phyloP scores from a whole-genome alignment of 1,140 invertebrate species.

The Leptinotarsa defecta region DNA sequence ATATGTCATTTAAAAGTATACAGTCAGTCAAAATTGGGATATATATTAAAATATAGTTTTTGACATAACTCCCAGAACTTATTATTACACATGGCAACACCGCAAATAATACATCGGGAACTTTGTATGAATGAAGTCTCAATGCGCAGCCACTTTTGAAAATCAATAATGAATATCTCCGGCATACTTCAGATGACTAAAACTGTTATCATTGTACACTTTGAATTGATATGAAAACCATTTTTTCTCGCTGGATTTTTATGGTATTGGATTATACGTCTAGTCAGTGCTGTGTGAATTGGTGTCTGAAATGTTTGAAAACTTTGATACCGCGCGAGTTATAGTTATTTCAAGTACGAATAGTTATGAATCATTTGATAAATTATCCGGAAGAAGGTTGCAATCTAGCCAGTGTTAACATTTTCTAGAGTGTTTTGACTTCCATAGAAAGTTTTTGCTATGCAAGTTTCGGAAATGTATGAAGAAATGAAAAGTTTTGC shows the following conservation, averaged over 20 bases:
- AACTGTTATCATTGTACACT: neutral
- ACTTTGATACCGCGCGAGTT: neutral
- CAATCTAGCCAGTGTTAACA: too few relatives aligned
- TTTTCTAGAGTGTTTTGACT: too few relatives aligned
- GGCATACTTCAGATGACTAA: slow-evolving; percentile 10
- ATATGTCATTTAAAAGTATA: too few relatives aligned
- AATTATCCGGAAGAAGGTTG: too few relatives aligned
- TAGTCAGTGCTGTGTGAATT: neutral
- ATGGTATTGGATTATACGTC: too few relatives aligned
- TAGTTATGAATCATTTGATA: neutral
- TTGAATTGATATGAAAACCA: neutral
- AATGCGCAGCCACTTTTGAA: slow-evolving; percentile 26
- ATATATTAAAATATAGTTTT: too few relatives aligned
- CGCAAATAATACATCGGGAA: slow-evolving; percentile 3
- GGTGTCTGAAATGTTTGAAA: neutral
- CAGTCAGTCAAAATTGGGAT: too few relatives aligned
- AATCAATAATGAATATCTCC: slow-evolving; percentile 24
- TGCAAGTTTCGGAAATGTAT: slow-evolving; percentile 12
- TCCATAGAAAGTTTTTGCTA: neutral
- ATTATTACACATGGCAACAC: neutral
- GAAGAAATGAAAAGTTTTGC: slow-evolving; percentile 23
- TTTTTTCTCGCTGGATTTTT: too few relatives aligned
- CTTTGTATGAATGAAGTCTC: slow-evolving; percentile 17
- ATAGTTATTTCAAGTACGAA: neutral
- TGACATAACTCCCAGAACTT: neutral